Conservation (phyloP, 2,797 vertebrate species). For the Morus bassanus region DNA sequence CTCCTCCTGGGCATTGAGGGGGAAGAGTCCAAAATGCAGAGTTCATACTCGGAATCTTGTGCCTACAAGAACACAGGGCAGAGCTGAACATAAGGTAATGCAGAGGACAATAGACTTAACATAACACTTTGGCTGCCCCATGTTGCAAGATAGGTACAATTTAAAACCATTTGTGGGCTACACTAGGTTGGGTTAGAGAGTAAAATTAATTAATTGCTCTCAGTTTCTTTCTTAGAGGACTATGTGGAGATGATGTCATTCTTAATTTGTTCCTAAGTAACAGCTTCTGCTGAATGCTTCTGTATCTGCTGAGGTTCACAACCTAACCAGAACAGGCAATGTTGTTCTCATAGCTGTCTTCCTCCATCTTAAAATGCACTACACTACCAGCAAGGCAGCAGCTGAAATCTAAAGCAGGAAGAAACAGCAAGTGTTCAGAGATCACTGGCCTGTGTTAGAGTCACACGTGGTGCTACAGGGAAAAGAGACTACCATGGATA, state of each 20-base stretch:
- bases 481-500: not conserved
- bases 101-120: not conserved
- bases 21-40: not conserved
- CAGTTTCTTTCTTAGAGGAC: not conserved
- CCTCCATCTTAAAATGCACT: not conserved
- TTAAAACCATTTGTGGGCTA: not conserved
- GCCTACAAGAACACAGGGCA: not conserved
- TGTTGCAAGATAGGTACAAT: not conserved
- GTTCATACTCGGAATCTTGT: not conserved
- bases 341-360: not conserved
- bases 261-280: not conserved
- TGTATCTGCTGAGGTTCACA: not conserved
- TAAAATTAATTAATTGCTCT: not conserved
- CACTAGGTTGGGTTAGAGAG: not conserved
- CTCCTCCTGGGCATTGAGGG: not conserved
- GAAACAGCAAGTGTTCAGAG: not conserved
- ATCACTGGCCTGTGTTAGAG: not conserved
- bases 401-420: not conserved
- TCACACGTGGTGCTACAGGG: rapidly evolving
- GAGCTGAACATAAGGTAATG: not conserved
- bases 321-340: not conserved
- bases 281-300: not conserved
- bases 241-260: not conserved
- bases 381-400: not conserved
- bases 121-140: not conserved